Conservation (phyloP, 2,113 vertebrate species). For the Charina bottae region DNA sequence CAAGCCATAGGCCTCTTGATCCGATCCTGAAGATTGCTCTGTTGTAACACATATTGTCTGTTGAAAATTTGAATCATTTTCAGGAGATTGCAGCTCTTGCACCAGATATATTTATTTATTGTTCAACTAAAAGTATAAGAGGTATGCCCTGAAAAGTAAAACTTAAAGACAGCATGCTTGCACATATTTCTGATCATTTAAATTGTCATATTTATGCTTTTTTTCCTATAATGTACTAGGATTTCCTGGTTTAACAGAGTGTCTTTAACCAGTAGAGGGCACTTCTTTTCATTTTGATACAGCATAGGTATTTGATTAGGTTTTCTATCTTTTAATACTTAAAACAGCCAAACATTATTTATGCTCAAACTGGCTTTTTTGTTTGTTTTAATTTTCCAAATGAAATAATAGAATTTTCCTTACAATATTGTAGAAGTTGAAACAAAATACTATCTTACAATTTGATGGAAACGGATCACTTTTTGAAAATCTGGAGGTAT, state of each 20-base stretch:
- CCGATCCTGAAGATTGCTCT: background rate
- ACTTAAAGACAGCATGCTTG: background rate
- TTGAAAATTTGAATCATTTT: background rate
- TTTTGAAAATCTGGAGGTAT: background rate
- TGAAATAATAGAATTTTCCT: background rate
- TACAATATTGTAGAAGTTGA: background rate
- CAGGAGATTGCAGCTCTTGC: background rate
- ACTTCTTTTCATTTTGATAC: slow-evolving; percentile 4
- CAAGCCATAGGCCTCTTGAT: background rate
- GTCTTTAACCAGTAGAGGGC: slow-evolving; percentile 31
- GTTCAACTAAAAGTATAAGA: background rate
- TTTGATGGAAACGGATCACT: background rate
- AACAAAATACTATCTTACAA: background rate
- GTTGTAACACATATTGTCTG: background rate
- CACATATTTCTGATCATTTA: background rate
- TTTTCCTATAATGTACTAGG: background rate
- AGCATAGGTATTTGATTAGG: background rate
- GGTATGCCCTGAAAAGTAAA: background rate
- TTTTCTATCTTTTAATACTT: background rate
- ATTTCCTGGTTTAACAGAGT: background rate
- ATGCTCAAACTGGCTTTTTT: background rate
- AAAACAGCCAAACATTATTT: background rate
- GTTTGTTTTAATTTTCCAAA: background rate
- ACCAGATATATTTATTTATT: background rate
- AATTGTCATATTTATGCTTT: background rate